Base-by-base conservation (phyloP, 2,888 invertebrate genomes). In the Diploptera punctata region DNA sequence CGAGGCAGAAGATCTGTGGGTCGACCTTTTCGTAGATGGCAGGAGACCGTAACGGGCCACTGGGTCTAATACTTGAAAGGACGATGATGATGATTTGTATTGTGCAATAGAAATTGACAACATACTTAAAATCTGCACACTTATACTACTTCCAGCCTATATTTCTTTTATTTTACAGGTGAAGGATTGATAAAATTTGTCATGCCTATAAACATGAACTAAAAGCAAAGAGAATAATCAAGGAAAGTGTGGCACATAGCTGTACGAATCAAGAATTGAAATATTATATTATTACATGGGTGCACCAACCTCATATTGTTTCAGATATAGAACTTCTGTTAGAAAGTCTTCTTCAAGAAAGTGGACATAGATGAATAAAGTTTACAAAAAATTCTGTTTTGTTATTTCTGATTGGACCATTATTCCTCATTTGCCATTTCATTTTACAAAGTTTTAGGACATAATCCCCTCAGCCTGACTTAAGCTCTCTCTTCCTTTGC, bases 241-340 rank as follows among this genome's bases (percentile, higher is more conserved):
- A 81, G 29, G 82, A 84, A 78, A 84, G 84, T 78, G 81, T 86
- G 61, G 84, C 84, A 16, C 83, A 85, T 78, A 78, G 81, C 5
- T 79, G 77, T 67, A 81, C 79, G 69, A 80, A 83, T 73, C 78
- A 82, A 73, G 80, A 82, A 54, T 79, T 82, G 10, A 83, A 85
- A 83, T 84, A 85, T 77, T 81, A 83, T 76, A 82, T 82, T 47
- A 80, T 83, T 13, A 80, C 81, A 54, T 87, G 86, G 86, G 80
- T 83, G 1, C 83, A 85, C 77, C 84, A 86, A 76, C 79, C 82
- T 16, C 80, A 83, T 76, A 80, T 86, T 49, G 80, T 78, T n/a
- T 75, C 76, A 62, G 72, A 77, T 31, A 77, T 81, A 31, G 77
- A 76, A 71, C 73, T 81, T 3, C 79, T 81, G 76, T 75, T 84